Evolutionary conservation across 2,797 vertebrate species (phyloP).

Genomic region (Cynodonichthys magdalenae): DNA sequence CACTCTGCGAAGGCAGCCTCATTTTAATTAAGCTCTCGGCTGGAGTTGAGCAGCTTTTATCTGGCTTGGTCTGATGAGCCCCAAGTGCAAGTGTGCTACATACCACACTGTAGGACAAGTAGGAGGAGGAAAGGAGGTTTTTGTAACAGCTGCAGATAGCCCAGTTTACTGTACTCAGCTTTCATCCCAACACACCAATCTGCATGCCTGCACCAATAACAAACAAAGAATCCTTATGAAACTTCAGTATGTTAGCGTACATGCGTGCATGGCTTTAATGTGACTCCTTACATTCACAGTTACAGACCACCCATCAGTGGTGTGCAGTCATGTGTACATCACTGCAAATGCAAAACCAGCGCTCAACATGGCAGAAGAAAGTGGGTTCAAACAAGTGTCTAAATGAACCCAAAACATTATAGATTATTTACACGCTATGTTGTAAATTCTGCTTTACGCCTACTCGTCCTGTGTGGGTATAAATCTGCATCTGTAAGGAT

Average conservation of each 20-base stretch:
- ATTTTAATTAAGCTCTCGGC: conserved; percentile 87
- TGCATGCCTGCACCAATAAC: conserved; percentile 40
- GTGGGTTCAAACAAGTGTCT: conserved; percentile 33
- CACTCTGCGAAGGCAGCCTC: conserved; percentile 62
- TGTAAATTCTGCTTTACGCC: conserved; percentile 47
- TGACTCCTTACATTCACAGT: conserved; percentile 53
- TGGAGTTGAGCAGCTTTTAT: conserved; percentile 80
- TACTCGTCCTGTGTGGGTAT: conserved; percentile 16
- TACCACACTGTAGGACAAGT: conserved; percentile 28
- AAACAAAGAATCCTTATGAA: conserved; percentile 45
- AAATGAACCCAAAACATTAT: conserved; percentile 29
- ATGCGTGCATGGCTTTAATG: conserved; percentile 25
- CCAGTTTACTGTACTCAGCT: conserved; percentile 52
- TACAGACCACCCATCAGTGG: conserved; percentile 63
- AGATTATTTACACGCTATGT: conserved; percentile 15
- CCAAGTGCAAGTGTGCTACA: conserved; percentile 43
- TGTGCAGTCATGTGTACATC: conserved; percentile 53
- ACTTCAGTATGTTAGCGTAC: conserved; percentile 20
- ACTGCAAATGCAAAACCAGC: conserved; percentile 49
- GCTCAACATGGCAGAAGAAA: conserved; percentile 49
- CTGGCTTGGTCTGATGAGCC: conserved; percentile 67
- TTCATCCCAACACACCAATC: conserved; percentile 43
- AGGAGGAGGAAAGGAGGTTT: conserved; percentile 33
- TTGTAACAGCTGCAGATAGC: conserved; percentile 46
- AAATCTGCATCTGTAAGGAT: conserved; percentile 35